A percentile compares a stretch with the other conserved stretches of the same genome.
These are phyloP conservation scores for Cataglyphis altisquamis DNA, from an alignment of 2,888 invertebrate genomes.

Conservation along the genomic window DNA sequence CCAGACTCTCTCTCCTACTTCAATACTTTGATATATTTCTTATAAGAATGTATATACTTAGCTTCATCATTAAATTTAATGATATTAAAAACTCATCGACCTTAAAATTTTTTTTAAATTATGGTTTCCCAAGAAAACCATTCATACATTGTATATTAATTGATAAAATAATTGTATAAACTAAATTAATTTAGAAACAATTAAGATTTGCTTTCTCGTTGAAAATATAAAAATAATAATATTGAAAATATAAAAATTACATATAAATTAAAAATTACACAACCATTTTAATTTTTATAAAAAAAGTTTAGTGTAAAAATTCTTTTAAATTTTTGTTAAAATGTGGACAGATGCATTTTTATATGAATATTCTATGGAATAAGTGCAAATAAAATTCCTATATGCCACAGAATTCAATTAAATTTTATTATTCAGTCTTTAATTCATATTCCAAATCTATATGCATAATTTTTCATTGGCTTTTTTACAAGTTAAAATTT, in stretches of 20 bases:
- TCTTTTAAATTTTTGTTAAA: neutral
- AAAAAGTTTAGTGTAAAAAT: slow-evolving; percentile 5
- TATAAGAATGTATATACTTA: neutral
- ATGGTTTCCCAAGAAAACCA: neutral
- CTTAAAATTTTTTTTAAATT: neutral
- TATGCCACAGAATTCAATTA: neutral
- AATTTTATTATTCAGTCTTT: slow-evolving; percentile 42
- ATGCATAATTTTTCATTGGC: neutral
- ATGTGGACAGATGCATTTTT: neutral
- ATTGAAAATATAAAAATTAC: neutral
- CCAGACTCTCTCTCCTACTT: neutral
- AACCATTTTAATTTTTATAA: neutral
- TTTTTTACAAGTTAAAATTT: neutral
- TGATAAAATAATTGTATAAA: neutral
- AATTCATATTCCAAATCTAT: slow-evolving; percentile 10
- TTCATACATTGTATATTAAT: neutral
- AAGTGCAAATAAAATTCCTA: slow-evolving; percentile 17
- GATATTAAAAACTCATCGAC: neutral
- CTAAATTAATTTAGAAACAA: neutral
- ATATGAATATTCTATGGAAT: neutral
- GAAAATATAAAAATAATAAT: neutral
- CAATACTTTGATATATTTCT: neutral
- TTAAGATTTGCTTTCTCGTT: neutral
- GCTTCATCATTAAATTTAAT: neutral
- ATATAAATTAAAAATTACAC: neutral